Evolutionary conservation across 1,140 invertebrate genomes (phyloP).

Genomic region (Archivesica marissinica): DNA sequence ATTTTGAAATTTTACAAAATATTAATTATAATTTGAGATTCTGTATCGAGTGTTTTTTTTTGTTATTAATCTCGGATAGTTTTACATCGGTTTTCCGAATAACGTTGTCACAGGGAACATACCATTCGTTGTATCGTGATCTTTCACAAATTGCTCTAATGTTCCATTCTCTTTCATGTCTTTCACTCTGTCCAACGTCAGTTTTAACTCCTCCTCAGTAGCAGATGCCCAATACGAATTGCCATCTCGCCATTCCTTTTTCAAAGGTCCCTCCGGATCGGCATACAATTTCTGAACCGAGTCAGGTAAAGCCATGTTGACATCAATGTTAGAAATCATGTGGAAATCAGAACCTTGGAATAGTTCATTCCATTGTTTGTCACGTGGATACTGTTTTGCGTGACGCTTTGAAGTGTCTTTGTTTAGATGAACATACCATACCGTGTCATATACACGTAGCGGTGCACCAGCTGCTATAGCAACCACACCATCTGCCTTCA

Average conservation of each 20-base stretch:
- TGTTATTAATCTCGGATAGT: too few species aligned
- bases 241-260: slow-evolving; percentile 35
- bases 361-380: slow-evolving; percentile 4
- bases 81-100: slow-evolving; percentile 13
- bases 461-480: neutral
- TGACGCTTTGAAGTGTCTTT: neutral
- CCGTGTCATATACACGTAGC: neutral
- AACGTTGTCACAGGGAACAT: neutral
- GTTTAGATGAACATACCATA: slow-evolving; percentile 35
- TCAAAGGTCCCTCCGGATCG: slow-evolving; percentile 29
- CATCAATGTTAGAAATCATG: neutral
- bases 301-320: neutral
- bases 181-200: neutral
- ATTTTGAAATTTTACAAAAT: too few species aligned
- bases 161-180: neutral
- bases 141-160: slow-evolving; percentile 3
- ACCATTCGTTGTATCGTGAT: neutral
- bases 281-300: neutral
- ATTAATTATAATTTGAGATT: too few species aligned
- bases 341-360: neutral
- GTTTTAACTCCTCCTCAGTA: slow-evolving; percentile 6
- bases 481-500: neutral
- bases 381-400: neutral
- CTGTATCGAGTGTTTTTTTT: too few species aligned
- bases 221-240: slow-evolving; percentile 34